These are phyloP conservation scores for Meriones psammophilus DNA, from an alignment of 2,797 vertebrate species.

Conservation along the genomic window DNA sequence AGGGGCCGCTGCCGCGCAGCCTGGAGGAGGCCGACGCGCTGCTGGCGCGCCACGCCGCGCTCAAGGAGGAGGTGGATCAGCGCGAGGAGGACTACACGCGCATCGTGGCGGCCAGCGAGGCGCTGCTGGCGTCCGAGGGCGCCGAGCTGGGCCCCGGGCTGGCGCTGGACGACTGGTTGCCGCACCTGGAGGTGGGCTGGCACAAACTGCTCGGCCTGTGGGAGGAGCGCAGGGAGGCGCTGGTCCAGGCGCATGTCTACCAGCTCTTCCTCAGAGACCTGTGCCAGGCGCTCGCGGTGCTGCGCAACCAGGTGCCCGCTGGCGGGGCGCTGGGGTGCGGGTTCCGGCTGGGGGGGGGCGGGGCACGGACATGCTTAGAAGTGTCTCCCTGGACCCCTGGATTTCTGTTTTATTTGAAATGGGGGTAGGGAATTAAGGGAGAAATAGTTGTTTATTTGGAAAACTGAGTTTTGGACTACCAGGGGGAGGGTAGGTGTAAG, in stretches of 20 bases:
- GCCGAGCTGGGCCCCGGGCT: conserved; percentile 91
- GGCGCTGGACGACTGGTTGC: conserved; percentile 96
- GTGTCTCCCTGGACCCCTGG: background rate
- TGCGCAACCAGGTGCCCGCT: conserved; percentile 93
- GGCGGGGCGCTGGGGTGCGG: no score
- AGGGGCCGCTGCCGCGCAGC: conserved; percentile 92
- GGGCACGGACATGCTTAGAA: background rate
- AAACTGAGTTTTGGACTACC: background rate
- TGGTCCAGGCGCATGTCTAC: conserved; percentile 96
- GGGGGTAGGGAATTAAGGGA: background rate
- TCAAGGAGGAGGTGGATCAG: conserved; percentile 96
- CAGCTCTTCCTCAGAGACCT: conserved; percentile 95
- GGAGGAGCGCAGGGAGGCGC: conserved; percentile 93
- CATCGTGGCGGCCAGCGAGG: conserved; percentile 95
- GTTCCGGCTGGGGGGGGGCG: background rate
- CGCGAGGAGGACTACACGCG: conserved; percentile 95
- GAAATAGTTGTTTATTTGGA: background rate
- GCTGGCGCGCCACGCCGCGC: conserved; percentile 93
- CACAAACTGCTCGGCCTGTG: conserved; percentile 96
- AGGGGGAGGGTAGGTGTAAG: background rate
- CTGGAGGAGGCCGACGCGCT: conserved; percentile 93
- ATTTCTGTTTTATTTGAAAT: background rate
- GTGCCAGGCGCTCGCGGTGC: conserved; percentile 92
- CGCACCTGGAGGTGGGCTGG: conserved; percentile 97
- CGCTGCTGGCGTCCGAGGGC: conserved; percentile 93